Evolutionary conservation across 2,113 vertebrate species (phyloP), one percentile per base, ranked within the genome.

Genomic region (Alethe diademata): DNA sequence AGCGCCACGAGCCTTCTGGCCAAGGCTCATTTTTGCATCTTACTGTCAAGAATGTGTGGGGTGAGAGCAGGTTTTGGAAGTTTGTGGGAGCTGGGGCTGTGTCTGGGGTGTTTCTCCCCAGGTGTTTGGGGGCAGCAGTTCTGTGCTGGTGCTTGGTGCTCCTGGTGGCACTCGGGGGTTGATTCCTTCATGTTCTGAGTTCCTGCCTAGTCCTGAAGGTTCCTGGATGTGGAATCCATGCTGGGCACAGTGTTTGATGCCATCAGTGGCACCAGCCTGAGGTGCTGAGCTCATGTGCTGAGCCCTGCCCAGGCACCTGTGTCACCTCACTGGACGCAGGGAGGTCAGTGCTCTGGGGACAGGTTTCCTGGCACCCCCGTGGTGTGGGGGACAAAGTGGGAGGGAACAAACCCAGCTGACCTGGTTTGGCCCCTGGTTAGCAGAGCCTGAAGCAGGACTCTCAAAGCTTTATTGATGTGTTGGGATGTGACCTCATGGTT

Each of bases 181-280:
- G 58, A 2, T 14, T 71, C 54, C 24, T 53, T 29, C 8, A 0
- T 45, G 17, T 61, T 35, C 53, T 28, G 60, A 61, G 19, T 45
- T 89, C 8, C 6, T 1, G 1, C 29, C 11, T 18, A 1, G 35
- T 1, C 25, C 53, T 48, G 4, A 11, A 17, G 31, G 43, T 3
- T n/a, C 40, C 36, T 66, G 11, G 5, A 7, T 14, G 53, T 19
- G 61, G 19, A 18, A n/a, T 22, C n/a, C 20, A 1, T 19, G 35
- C 64, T 67, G 54, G 71, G 42, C 28, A 43, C 6, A 17, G 0
- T 3, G 8, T 6, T 11, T 24, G 47, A 5, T 74, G 78, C 54
- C 57, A 3, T 38, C n/a, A 11, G 48, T 6, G 38, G 8, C 22
- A 5, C 0, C 10, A 62, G 22, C 45, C 56, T 31, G 62, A 60